These are phyloP conservation scores for Calliopum simillimum DNA, from an alignment of 2,888 invertebrate species.

Conservation along the genomic window DNA sequence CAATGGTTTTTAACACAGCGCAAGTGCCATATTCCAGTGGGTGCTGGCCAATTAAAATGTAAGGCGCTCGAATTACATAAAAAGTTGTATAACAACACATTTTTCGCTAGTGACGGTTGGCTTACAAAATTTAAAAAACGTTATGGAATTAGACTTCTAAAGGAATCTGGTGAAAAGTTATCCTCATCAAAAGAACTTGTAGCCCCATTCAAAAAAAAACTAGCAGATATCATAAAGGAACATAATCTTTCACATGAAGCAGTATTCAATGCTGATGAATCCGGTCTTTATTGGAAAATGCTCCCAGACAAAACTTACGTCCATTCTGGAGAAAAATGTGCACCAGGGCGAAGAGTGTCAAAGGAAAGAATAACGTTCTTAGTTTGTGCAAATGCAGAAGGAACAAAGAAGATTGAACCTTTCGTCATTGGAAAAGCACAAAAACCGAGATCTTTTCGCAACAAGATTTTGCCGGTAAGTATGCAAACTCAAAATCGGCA, in stretches of 20 bases:
- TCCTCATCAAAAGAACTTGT: constrained; percentile 5
- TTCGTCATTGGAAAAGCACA: constrained; percentile 24
- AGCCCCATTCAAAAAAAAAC: neutral
- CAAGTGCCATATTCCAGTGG: constrained; percentile 23
- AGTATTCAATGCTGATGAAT: constrained; percentile 34
- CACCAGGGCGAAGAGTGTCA: constrained; percentile 35
- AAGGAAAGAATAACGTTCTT: constrained; percentile 27
- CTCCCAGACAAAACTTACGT: constrained; percentile 33
- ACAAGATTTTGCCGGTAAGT: constrained; percentile 19
- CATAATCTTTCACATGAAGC: constrained; percentile 28
- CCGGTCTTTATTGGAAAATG: constrained; percentile 28
- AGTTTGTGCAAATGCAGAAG: constrained; percentile 28
- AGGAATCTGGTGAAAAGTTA: constrained; percentile 28
- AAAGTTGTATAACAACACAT: constrained; percentile 12
- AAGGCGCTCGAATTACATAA: constrained; percentile 16
- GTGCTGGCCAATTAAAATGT: neutral
- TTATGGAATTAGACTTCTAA: constrained; percentile 27
- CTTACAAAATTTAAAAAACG: constrained; percentile 25
- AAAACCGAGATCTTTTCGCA: constrained; percentile 20
- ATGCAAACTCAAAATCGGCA: constrained; percentile 8
- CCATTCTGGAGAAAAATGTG: constrained; percentile 28
- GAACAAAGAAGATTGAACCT: constrained; percentile 28
- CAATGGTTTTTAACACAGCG: constrained; percentile 24
- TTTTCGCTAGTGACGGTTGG: constrained; percentile 31
- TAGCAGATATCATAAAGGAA: constrained; percentile 13